Evolutionary conservation across 1,140 invertebrate genomes (phyloP).

Genomic region (Homarus americanus): DNA sequence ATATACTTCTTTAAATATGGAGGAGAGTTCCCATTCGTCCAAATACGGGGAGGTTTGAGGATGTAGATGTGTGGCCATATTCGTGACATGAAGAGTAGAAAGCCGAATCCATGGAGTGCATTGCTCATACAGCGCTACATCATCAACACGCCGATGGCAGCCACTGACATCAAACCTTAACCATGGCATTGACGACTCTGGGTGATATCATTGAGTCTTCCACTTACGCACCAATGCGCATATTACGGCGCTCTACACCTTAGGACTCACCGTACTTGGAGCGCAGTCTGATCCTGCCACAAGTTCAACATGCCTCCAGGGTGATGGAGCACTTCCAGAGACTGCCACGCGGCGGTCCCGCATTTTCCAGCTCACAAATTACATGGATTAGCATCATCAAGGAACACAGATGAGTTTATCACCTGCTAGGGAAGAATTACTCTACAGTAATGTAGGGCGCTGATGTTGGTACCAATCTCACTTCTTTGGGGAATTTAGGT

Average conservation of each 20-base stretch:
- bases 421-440: no score
- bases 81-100: slow-evolving; percentile 34
- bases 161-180: slow-evolving; percentile 21
- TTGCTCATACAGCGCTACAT: slow-evolving; percentile 58
- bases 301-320: no score
- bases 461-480: no score
- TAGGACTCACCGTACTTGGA: slow-evolving; percentile 22
- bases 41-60: slow-evolving; percentile 22
- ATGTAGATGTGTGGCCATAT: slow-evolving; percentile 46
- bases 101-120: slow-evolving; percentile 45
- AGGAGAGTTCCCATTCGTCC: slow-evolving; percentile 48
- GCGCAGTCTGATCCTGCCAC: no score
- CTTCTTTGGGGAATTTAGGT: no score
- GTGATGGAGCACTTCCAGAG: no score
- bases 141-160: slow-evolving; percentile 1
- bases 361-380: no score
- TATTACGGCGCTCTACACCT: slow-evolving; percentile 45
- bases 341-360: no score
- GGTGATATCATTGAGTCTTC: slow-evolving; percentile 47
- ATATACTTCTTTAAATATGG: slow-evolving; percentile 52
- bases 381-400: no score
- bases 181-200: slow-evolving; percentile 37
- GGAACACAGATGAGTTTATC: no score
- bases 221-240: neutral
- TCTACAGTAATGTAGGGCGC: no score